phyloP scores from a whole-genome alignment of 92 coral and sea anemone species.

The Bergia sp. region DNA sequence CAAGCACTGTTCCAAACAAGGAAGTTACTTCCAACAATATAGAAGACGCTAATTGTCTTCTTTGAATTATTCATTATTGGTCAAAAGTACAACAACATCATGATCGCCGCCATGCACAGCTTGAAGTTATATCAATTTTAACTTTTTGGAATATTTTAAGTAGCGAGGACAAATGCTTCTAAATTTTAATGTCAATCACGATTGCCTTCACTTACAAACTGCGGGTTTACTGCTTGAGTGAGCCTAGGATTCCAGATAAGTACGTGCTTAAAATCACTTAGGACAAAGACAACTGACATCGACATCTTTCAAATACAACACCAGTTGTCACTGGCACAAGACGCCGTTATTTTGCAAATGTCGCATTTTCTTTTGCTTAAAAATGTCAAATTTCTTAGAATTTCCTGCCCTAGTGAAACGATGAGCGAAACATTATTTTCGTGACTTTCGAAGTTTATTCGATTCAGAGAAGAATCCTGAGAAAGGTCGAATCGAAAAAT shows the following conservation, averaged over 20 bases:
- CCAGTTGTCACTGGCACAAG: not conserved
- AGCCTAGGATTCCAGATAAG: not conserved
- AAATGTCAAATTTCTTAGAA: not conserved
- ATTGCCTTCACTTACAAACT: not conserved
- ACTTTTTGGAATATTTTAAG: not conserved
- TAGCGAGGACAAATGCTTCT: not conserved
- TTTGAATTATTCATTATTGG: not conserved
- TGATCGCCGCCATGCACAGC: not conserved
- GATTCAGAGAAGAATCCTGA: not conserved
- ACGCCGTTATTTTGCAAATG: not conserved
- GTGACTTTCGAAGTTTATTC: not conserved
- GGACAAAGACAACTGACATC: not conserved
- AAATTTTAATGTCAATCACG: not conserved
- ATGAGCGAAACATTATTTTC: not conserved
- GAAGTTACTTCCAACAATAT: not conserved
- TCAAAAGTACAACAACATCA: not conserved
- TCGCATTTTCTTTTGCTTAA: not conserved
- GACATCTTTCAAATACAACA: not conserved
- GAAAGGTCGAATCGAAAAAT: not conserved
- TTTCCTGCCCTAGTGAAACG: not conserved
- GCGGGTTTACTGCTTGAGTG: not conserved
- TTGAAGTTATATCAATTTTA: too few relatives aligned
- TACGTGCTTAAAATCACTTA: slow-evolving; percentile 3
- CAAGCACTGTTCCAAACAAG: not conserved
- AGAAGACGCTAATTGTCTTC: not conserved